Conservation (phyloP, 1,140 invertebrate species). For the Glomeris maerens region DNA sequence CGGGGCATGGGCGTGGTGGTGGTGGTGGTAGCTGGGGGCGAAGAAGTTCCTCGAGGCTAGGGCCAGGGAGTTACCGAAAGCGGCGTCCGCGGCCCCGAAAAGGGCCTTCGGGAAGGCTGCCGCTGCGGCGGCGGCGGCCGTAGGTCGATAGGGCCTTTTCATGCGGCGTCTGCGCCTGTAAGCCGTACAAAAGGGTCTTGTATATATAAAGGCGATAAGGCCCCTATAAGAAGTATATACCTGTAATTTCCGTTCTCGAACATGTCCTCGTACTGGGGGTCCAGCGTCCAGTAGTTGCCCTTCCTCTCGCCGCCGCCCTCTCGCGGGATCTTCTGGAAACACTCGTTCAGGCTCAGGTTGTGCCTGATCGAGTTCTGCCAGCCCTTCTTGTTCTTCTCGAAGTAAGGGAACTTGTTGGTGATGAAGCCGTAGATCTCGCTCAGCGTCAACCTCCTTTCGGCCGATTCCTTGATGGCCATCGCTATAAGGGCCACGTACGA, state of each 20-base stretch:
- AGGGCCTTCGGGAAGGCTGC: constrained; percentile 40
- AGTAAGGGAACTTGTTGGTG: constrained; percentile 54
- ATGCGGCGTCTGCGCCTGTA: constrained; percentile 63
- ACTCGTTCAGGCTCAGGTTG: constrained; percentile 74
- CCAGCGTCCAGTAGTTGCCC: constrained; percentile 84
- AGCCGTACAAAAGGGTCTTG: too few species aligned
- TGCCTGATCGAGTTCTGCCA: constrained; percentile 94
- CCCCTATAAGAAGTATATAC: too few species aligned
- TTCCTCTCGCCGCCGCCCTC: constrained; percentile 72
- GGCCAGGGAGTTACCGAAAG: constrained; percentile 34
- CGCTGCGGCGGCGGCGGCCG: constrained; percentile 24
- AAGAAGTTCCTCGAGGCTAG: constrained; percentile 35
- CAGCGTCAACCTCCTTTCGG: constrained; percentile 69
- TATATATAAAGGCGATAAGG: too few species aligned
- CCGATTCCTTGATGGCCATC: constrained; percentile 77
- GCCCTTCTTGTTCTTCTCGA: constrained; percentile 71
- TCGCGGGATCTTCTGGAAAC: constrained; percentile 67
- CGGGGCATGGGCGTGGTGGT: too few species aligned
- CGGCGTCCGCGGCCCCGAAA: constrained; percentile 41
- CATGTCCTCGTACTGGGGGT: constrained; percentile 79
- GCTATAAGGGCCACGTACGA: constrained; percentile 88
- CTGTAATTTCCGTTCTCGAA: constrained; percentile 92
- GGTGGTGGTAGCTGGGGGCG: constrained; percentile 38
- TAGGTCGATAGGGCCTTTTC: constrained; percentile 51
- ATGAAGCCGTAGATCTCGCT: constrained; percentile 72